A percentile compares a stretch with the other conserved stretches of the same genome.
Conservation (phyloP, 2,888 invertebrate species). For the Netelia virgata region DNA sequence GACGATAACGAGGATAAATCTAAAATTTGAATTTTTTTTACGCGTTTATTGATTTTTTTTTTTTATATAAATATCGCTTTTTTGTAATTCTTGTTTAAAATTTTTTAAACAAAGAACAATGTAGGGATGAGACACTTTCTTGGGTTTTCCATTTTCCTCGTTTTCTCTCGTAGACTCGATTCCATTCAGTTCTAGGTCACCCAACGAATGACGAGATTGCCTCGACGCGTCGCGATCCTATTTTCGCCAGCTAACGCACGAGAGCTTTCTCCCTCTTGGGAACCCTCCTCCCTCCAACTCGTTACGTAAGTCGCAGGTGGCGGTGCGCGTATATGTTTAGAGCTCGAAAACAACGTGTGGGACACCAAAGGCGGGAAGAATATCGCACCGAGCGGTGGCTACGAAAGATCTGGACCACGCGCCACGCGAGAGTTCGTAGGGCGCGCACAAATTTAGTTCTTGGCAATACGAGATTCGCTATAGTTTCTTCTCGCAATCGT, state of each 20-base stretch:
- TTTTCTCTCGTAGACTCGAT: constrained; percentile 26
- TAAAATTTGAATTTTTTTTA: background rate
- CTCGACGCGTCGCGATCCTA: constrained; percentile 38
- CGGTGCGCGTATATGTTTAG: background rate
- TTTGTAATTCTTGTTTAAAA: background rate
- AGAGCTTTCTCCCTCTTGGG: constrained; percentile 42
- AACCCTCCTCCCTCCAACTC: background rate
- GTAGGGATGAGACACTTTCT: background rate
- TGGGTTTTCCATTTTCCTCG: background rate
- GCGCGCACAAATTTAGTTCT: constrained; percentile 70
- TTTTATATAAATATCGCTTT: background rate
- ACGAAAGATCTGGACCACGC: constrained; percentile 10
- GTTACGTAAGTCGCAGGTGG: constrained; percentile 63
- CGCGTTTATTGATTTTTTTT: background rate
- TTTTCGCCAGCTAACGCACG: constrained; percentile 38
- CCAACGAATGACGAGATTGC: constrained; percentile 12
- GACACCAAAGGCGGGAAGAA: constrained; percentile 43
- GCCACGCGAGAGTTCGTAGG: background rate
- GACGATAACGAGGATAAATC: background rate
- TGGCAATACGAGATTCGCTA: constrained; percentile 66
- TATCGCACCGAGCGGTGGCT: background rate
- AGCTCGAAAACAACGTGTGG: constrained; percentile 9
- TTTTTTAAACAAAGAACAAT: background rate
- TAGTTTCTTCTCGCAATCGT: background rate
- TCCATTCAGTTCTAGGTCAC: constrained; percentile 64